These are phyloP conservation scores for Neotragus moschatus DNA, from an alignment of 2,113 vertebrate species.

Conservation along the genomic window DNA sequence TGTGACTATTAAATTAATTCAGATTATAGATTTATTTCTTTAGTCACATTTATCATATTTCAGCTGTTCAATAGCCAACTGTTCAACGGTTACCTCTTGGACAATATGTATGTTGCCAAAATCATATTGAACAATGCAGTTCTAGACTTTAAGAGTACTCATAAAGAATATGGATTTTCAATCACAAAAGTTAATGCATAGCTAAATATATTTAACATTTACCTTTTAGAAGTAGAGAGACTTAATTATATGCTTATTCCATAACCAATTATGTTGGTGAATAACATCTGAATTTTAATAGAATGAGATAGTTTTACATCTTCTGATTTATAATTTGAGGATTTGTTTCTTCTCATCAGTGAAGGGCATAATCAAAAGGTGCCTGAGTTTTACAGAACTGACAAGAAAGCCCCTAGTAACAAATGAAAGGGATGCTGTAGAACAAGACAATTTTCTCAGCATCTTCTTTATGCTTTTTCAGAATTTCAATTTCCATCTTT, in stretches of 20 bases:
- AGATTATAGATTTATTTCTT: not conserved
- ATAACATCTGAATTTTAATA: not conserved
- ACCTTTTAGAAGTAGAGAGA: not conserved
- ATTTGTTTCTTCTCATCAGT: conserved; percentile 51
- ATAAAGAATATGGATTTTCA: not conserved
- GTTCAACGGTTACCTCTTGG: not conserved
- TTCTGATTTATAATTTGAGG: conserved; percentile 30
- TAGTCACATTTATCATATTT: not conserved
- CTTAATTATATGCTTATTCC: not conserved
- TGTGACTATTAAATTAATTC: not conserved
- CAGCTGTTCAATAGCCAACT: too few species aligned
- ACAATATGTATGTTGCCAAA: not conserved
- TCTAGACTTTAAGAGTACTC: not conserved
- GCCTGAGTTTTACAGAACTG: conserved; percentile 24
- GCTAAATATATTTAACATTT: not conserved
- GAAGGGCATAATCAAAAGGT: conserved; percentile 49
- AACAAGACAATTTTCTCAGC: conserved; percentile 60
- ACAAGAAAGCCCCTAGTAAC: conserved; percentile 41
- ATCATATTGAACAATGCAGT: not conserved
- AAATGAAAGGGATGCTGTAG: conserved; percentile 38
- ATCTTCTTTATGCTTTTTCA: conserved; percentile 58
- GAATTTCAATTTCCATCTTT: conserved; percentile 61
- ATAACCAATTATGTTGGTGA: not conserved
- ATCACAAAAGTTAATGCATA: not conserved
- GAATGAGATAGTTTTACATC: not conserved